These are phyloP conservation scores for Melanaphis sacchari DNA, from an alignment of 1,140 invertebrate species.

Conservation along the genomic window DNA sequence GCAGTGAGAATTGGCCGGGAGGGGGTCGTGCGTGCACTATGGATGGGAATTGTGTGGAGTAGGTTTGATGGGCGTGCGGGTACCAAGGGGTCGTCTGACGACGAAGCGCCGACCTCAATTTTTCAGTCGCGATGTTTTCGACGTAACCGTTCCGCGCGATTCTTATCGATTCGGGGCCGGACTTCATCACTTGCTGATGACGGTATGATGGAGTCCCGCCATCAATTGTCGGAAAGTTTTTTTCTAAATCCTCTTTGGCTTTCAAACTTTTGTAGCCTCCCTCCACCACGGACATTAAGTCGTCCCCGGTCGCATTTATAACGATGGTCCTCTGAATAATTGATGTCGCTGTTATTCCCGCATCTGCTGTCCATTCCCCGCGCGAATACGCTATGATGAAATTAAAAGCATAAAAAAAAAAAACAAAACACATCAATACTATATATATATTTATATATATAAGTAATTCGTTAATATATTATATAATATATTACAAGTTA, in stretches of 20 bases:
- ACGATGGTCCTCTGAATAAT: constrained; percentile 39
- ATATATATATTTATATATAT: neutral
- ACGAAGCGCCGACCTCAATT: constrained; percentile 63
- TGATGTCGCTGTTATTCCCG: neutral
- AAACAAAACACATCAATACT: neutral
- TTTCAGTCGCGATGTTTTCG: constrained; percentile 72
- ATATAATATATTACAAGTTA: neutral
- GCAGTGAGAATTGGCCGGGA: neutral
- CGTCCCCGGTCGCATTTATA: constrained; percentile 60
- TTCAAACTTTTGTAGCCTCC: constrained; percentile 69
- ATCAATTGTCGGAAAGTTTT: constrained; percentile 48
- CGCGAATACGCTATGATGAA: neutral
- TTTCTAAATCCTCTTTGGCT: constrained; percentile 68
- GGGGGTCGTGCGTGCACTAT: neutral
- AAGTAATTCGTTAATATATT: neutral
- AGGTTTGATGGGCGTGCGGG: neutral
- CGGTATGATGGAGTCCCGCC: constrained; percentile 70
- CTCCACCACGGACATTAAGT: constrained; percentile 64
- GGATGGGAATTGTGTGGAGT: neutral
- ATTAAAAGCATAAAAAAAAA: constrained; percentile 10
- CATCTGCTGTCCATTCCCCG: neutral
- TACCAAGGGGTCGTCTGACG: neutral
- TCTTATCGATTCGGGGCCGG: constrained; percentile 67
- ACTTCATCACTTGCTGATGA: constrained; percentile 74
- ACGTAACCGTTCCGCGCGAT: constrained; percentile 71